A percentile compares a stretch with the other conserved stretches of the same genome.
Evolutionary conservation across 2,888 invertebrate species (phyloP).

Genomic region (Amiota communis): DNA sequence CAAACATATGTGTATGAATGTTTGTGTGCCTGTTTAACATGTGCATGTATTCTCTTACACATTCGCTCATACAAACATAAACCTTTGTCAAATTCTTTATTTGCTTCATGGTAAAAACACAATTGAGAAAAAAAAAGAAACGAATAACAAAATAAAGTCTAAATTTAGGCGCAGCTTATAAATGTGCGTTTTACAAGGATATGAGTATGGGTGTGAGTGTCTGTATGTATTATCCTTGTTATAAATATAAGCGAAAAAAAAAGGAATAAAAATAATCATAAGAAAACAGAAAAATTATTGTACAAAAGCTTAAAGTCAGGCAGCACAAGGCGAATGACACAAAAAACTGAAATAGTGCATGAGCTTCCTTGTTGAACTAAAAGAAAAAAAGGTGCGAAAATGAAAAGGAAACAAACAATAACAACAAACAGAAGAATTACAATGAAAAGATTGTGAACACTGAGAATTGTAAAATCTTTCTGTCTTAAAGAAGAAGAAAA

Average conservation of each 20-base stretch:
- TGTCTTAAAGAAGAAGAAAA: no score
- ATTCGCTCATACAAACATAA: neutral
- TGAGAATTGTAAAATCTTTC: no score
- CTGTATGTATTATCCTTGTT: neutral
- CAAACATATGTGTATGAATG: no score
- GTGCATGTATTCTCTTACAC: no score
- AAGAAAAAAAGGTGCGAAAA: neutral
- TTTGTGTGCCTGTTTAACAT: no score
- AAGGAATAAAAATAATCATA: neutral
- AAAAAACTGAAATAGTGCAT: constrained; percentile 8
- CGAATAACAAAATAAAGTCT: constrained; percentile 21
- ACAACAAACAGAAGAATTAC: neutral
- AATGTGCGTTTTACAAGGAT: neutral
- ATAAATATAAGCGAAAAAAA: neutral
- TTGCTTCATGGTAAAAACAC: neutral
- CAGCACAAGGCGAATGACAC: constrained; percentile 23
- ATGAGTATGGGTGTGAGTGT: neutral
- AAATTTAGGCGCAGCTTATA: constrained; percentile 13
- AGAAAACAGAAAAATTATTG: neutral
- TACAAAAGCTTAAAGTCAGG: neutral
- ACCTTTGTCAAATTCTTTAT: neutral
- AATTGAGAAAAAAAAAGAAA: neutral
- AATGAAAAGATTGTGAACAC: constrained; percentile 12
- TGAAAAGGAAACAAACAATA: neutral
- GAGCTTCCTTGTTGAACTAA: neutral